These are phyloP conservation scores for Cyclura pinguis DNA, from an alignment of 2,797 vertebrate species.

Conservation along the genomic window DNA sequence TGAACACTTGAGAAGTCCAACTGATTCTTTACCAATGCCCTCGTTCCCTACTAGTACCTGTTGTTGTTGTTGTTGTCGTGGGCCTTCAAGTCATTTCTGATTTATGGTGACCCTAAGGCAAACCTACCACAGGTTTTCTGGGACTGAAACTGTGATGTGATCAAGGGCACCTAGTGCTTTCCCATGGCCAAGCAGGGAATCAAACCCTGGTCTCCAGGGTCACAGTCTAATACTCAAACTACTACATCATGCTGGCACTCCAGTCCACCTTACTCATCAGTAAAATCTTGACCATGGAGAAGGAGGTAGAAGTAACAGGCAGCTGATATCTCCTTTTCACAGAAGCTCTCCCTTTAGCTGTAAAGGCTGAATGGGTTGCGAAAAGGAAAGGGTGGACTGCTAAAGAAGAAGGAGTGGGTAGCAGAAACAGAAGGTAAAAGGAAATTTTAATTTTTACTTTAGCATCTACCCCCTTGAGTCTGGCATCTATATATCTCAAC, in stretches of 20 bases:
- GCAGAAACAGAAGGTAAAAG: background rate
- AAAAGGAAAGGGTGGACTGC: background rate
- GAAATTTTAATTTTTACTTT: background rate
- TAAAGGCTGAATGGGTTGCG: background rate
- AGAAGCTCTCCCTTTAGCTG: background rate
- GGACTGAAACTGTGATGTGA: too few relatives aligned
- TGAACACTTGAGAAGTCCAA: background rate
- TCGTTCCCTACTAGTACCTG: background rate
- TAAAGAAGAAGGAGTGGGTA: background rate
- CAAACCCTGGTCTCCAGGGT: too few relatives aligned
- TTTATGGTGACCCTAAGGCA: too few relatives aligned
- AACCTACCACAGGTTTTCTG: too few relatives aligned
- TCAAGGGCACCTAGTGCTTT: too few relatives aligned
- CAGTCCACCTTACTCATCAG: background rate
- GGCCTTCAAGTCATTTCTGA: too few relatives aligned
- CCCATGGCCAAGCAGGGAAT: too few relatives aligned
- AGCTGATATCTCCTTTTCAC: background rate
- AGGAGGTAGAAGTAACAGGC: background rate
- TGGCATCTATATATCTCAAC: background rate
- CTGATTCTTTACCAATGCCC: background rate
- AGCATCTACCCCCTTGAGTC: too few relatives aligned
- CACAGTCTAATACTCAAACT: too few relatives aligned
- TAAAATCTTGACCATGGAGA: background rate
- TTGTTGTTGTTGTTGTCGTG: too few relatives aligned
- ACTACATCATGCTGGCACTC: too few relatives aligned